These are phyloP conservation scores for Nixonia krombeini DNA, from an alignment of 1,140 invertebrate genomes.

Conservation along the genomic window DNA sequence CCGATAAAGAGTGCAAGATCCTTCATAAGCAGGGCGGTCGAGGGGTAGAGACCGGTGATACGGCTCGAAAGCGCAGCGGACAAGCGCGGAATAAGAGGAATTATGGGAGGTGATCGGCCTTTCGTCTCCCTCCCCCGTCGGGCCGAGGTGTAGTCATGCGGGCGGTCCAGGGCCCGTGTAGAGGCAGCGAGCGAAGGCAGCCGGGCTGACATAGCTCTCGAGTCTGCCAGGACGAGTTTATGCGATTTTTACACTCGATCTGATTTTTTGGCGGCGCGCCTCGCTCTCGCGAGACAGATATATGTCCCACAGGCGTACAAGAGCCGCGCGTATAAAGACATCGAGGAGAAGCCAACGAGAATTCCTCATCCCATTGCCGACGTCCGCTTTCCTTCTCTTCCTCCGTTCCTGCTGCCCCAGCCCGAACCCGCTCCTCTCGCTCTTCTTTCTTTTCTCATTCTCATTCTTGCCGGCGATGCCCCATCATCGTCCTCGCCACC, in stretches of 20 bases:
- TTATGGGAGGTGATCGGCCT: constrained; percentile 71
- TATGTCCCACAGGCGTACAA: constrained; percentile 70
- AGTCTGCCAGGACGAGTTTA: constrained; percentile 71
- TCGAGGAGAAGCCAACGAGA: constrained; percentile 71
- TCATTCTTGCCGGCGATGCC: constrained; percentile 31
- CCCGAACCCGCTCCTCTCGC: constrained; percentile 3
- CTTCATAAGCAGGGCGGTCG: constrained; percentile 63
- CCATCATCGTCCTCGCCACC: constrained; percentile 68
- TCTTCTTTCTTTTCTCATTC: constrained; percentile 18
- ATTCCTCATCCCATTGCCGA: constrained; percentile 69
- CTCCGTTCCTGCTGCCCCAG: constrained; percentile 11
- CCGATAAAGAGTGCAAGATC: constrained; percentile 65
- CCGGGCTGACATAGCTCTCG: constrained; percentile 65
- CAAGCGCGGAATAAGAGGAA: constrained; percentile 67
- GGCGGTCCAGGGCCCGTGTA: constrained; percentile 53
- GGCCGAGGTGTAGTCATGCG: constrained; percentile 61
- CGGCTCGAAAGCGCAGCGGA: constrained; percentile 60
- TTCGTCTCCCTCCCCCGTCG: constrained; percentile 40
- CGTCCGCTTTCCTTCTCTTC: constrained; percentile 39
- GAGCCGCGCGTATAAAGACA: constrained; percentile 72
- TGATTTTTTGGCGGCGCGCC: constrained; percentile 73
- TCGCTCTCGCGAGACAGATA: constrained; percentile 71
- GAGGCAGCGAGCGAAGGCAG: constrained; percentile 51
- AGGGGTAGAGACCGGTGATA: constrained; percentile 42
- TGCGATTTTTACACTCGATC: constrained; percentile 73